A percentile compares a stretch with the other conserved stretches of the same genome.
Conservation (phyloP, 2,113 vertebrate species). For the Cololabis saira region DNA sequence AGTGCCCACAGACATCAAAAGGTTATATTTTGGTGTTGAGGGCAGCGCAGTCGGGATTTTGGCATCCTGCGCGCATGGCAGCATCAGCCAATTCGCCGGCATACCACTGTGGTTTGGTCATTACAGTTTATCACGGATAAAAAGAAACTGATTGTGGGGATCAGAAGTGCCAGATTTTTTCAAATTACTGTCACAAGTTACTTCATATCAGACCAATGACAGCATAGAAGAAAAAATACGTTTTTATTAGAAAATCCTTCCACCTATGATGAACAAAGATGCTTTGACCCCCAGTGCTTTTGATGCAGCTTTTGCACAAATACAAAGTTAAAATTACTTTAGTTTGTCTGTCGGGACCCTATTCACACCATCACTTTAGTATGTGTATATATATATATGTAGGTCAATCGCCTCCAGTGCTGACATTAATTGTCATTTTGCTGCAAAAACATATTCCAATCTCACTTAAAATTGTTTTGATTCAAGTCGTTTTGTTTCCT, state of each 20-base stretch:
- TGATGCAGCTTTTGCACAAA: no score
- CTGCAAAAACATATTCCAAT: no score
- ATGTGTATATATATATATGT: no score
- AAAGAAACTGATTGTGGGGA: not conserved
- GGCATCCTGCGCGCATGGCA: not conserved
- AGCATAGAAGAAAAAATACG: conserved; percentile 8
- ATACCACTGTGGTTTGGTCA: no score
- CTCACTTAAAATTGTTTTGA: no score
- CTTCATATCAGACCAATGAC: not conserved
- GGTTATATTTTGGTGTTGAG: not conserved
- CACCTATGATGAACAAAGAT: not conserved
- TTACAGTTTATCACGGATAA: not conserved
- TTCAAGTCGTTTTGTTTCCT: no score
- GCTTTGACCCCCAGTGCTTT: not conserved
- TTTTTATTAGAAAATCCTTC: not conserved
- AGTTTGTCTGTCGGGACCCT: no score
- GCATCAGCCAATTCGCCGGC: not conserved
- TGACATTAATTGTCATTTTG: no score
- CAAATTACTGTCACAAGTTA: not conserved
- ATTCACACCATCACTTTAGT: no score
- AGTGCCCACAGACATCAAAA: conserved; percentile 35
- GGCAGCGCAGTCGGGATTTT: not conserved
- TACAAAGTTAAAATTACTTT: no score
- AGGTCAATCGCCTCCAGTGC: no score
- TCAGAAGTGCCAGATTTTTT: not conserved